Percentiles rank a stretch among this genome's conserved stretches.
These are phyloP conservation scores for Venustoraphidia nigricollis DNA, from an alignment of 2,888 invertebrate species.

Conservation along the genomic window DNA sequence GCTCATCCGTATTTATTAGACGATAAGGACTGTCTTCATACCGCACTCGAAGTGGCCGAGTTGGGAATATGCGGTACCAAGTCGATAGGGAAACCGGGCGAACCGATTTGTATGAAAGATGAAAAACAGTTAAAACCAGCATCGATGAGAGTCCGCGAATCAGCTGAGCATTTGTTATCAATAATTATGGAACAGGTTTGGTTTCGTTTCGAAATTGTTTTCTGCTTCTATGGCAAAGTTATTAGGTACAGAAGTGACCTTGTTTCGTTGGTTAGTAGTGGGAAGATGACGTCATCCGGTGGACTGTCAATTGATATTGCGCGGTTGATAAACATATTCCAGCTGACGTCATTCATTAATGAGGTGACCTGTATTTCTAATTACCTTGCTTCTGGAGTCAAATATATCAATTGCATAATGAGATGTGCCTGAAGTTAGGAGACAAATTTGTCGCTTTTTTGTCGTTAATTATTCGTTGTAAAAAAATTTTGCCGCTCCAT, in stretches of 20 bases:
- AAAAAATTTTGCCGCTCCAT: too few relatives aligned
- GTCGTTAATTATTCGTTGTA: too few relatives aligned
- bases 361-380: too few relatives aligned
- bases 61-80: slow-evolving; percentile 94
- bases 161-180: slow-evolving; percentile 86
- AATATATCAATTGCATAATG: neutral
- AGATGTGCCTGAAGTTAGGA: too few relatives aligned
- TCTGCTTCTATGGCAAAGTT: too few relatives aligned
- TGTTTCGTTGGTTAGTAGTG: too few relatives aligned
- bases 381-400: neutral
- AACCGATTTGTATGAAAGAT: slow-evolving; percentile 82
- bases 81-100: slow-evolving; percentile 72
- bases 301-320: too few relatives aligned
- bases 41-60: slow-evolving; percentile 92
- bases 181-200: slow-evolving; percentile 75
- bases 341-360: too few relatives aligned
- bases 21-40: slow-evolving; percentile 83
- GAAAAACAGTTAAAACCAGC: slow-evolving; percentile 94
- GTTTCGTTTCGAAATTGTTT: neutral
- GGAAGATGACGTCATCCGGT: too few relatives aligned
- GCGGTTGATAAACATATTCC: too few relatives aligned
- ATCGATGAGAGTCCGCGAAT: slow-evolving; percentile 93
- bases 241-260: too few relatives aligned
- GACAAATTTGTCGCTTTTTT: too few relatives aligned
- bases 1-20: slow-evolving; percentile 80